Evolutionary conservation across 2,113 vertebrate species (phyloP).

Genomic region (Myxocyprinus asiaticus): DNA sequence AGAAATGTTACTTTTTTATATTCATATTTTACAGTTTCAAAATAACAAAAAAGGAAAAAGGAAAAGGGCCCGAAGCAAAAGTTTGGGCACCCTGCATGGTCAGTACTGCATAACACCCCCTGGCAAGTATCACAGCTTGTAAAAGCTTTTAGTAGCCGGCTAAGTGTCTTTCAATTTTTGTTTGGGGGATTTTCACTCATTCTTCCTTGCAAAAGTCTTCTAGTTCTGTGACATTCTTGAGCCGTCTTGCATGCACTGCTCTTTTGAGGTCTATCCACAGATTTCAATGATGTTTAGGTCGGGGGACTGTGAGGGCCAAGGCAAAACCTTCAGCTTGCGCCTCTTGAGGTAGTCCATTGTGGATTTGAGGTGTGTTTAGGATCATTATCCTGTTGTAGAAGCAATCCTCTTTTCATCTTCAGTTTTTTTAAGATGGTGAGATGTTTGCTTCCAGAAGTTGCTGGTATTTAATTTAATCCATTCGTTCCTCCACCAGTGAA

Average conservation of each 20-base stretch:
- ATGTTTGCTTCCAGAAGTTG: too few relatives aligned
- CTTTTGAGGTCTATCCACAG: not conserved
- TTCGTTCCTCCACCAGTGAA: not conserved
- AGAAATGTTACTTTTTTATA: too few relatives aligned
- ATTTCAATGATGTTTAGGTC: not conserved
- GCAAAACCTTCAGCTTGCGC: conserved; percentile 7
- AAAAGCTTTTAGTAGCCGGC: not conserved
- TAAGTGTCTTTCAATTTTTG: not conserved
- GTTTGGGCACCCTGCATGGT: not conserved
- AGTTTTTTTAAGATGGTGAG: not conserved
- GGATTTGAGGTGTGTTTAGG: too few relatives aligned
- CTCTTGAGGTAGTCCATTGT: not conserved
- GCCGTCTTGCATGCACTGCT: conserved; percentile 2
- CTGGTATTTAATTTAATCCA: not conserved
- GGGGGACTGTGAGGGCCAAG: not conserved
- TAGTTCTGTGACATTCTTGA: too few relatives aligned
- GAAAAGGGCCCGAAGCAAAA: not conserved
- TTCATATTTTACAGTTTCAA: too few relatives aligned
- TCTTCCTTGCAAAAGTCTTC: not conserved
- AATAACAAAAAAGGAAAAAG: too few relatives aligned
- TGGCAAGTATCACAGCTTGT: conserved; percentile 2
- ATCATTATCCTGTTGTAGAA: too few relatives aligned
- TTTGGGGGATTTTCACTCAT: not conserved
- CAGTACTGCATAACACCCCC: not conserved
- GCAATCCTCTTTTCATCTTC: not conserved